Conservation (phyloP, 1,140 invertebrate species). For the Tribolium madens region DNA sequence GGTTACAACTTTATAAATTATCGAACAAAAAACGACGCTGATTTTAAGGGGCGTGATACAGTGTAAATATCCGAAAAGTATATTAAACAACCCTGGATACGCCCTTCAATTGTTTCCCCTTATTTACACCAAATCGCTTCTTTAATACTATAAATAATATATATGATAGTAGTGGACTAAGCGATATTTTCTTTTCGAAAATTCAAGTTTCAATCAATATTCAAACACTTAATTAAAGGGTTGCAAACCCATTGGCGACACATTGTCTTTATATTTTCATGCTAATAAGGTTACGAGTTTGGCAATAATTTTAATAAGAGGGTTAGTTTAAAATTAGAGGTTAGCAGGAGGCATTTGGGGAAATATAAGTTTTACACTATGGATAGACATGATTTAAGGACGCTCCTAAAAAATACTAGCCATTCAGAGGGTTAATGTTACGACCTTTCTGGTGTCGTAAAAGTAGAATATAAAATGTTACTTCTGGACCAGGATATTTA, state of each 20-base stretch:
- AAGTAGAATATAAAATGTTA: too few species aligned
- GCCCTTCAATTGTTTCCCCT: background rate
- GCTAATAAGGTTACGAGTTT: background rate
- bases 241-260: conserved; percentile 3
- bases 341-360: background rate
- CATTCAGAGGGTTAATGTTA: conserved; percentile 36
- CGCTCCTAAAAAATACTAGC: conserved; percentile 32
- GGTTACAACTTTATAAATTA: conserved; percentile 22
- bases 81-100: background rate
- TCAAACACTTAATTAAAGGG: conserved; percentile 19
- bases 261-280: background rate
- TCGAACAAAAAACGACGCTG: conserved; percentile 9
- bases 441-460: conserved; percentile 32
- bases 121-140: conserved; percentile 2
- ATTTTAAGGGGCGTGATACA: background rate
- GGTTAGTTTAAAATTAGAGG: conserved; percentile 13
- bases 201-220: background rate
- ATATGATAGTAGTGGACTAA: background rate
- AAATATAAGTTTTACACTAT: background rate
- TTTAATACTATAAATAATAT: conserved; percentile 11
- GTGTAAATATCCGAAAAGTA: conserved; percentile 5
- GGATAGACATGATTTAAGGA: conserved; percentile 20
- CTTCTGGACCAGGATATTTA: too few species aligned
- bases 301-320: conserved; percentile 9
- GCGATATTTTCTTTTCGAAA: too few species aligned